Base-by-base conservation (phyloP, 1,140 invertebrate genomes). In the Chelonus insularis region DNA sequence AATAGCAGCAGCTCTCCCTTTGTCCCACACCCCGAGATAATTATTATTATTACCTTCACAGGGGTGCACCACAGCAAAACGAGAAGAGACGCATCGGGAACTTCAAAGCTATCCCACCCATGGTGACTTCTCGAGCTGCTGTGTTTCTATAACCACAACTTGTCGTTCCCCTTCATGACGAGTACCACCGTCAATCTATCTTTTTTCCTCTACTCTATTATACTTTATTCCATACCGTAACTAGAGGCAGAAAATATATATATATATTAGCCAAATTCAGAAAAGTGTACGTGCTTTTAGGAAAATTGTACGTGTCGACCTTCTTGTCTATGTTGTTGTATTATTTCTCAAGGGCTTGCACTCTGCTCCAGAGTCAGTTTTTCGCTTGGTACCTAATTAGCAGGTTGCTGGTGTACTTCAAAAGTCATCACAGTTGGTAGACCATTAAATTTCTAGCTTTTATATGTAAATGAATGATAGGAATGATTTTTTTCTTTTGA, bases 361-460 rank as follows among this genome's bases (percentile, higher is more conserved):
- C 25, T 29, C 7, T 29, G 7, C 7, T 7, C 25, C 25, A 29
- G 37, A 39, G 32, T 12, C 43, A 47, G 29, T 58, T 50, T 58
- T 58, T 58, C 57, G 47, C 57, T 47, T 23, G 16, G 29, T 58
- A 58, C 57, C 57, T 58, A 48, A 58, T 58, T 58, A 58, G 45
- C n/a, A 23, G 21, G 21, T 32, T 18, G 41, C 12, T 18, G 8
- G 20, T 11, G 32, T n/a, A 36, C 21, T 25, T 6, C 41, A 34
- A 47, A 14, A 47, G 34, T 54, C 34, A 20, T 54, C 34, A 52
- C n/a, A n/a, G n/a, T n/a, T n/a, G n/a, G n/a, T n/a, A n/a, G n/a
- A n/a, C n/a, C n/a, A n/a, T n/a, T n/a, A n/a, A n/a, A n/a, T n/a
- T n/a, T n/a, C n/a, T n/a, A n/a, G n/a, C n/a, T n/a, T n/a, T n/a